Evolutionary conservation across 2,113 vertebrate species (phyloP).

Genomic region (Sakesphorus luctuosus): DNA sequence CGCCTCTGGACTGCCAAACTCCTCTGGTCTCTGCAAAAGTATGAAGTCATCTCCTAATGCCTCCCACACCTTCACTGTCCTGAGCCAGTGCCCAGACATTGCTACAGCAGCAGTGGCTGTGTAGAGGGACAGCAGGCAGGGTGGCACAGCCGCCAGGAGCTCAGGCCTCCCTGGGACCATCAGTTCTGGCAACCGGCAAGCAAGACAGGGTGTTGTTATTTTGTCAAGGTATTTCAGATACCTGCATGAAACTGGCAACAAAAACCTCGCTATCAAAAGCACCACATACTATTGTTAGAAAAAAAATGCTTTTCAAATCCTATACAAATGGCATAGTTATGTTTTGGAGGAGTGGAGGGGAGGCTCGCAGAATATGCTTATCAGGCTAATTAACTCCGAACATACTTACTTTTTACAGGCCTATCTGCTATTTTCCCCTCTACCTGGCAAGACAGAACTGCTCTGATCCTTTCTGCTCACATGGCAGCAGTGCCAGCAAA

Average conservation of each 20-base stretch:
- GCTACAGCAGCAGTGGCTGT: neutral
- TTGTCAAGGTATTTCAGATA: neutral
- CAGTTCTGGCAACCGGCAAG: neutral
- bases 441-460: neutral
- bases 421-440: neutral
- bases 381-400: neutral
- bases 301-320: neutral
- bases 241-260: neutral
- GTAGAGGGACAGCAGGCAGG: neutral
- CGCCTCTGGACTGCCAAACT: neutral
- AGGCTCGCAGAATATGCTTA: neutral
- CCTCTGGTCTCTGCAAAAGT: neutral
- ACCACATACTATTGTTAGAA: neutral
- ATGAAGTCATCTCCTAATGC: neutral
- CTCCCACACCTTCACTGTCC: neutral
- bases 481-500: fast-evolving
- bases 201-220: neutral
- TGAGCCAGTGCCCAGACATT: neutral
- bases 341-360: neutral
- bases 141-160: fast-evolving
- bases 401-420: neutral
- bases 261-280: neutral
- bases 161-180: fast-evolving
- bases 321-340: neutral
- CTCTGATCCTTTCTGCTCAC: neutral